These are phyloP conservation scores for Lates japonicus DNA, from an alignment of 2,797 vertebrate species.

Conservation along the genomic window DNA sequence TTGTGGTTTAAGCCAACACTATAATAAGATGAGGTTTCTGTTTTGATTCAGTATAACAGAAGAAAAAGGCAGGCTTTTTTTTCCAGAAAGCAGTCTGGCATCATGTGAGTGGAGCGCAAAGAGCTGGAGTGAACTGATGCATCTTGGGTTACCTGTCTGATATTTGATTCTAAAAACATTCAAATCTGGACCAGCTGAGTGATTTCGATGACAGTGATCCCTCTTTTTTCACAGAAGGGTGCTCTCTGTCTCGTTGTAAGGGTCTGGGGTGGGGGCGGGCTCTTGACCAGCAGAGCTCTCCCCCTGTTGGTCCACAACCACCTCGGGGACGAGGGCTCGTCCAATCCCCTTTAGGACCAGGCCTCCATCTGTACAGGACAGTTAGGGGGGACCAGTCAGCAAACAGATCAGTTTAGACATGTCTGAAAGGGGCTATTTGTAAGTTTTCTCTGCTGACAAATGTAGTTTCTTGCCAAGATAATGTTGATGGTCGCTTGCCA, in stretches of 20 bases:
- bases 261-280: slow-evolving; percentile 76
- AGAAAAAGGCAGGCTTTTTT: slow-evolving; percentile 33
- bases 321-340: slow-evolving; percentile 84
- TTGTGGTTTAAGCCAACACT: slow-evolving; percentile 25
- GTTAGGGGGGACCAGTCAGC: slow-evolving; percentile 31
- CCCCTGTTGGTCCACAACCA: slow-evolving; percentile 74
- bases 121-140: neutral
- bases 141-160: slow-evolving; percentile 23
- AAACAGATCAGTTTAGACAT: slow-evolving; percentile 6
- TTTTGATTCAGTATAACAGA: slow-evolving; percentile 40
- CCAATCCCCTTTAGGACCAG: slow-evolving; percentile 84
- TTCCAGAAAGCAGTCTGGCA: slow-evolving; percentile 9
- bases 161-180: slow-evolving; percentile 33
- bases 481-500: no score
- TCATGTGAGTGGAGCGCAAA: slow-evolving; percentile 25
- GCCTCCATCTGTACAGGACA: slow-evolving; percentile 83
- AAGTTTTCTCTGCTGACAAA: no score
- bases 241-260: slow-evolving; percentile 87
- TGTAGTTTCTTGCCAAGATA: no score
- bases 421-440: neutral
- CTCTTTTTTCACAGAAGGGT: slow-evolving; percentile 87
- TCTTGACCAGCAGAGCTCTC: slow-evolving; percentile 84
- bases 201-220: slow-evolving; percentile 5
- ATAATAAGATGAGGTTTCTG: slow-evolving; percentile 42
- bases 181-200: slow-evolving; percentile 22